phyloP scores from a whole-genome alignment of 2,797 vertebrate species.

The Gymnoscopelus braueri region DNA sequence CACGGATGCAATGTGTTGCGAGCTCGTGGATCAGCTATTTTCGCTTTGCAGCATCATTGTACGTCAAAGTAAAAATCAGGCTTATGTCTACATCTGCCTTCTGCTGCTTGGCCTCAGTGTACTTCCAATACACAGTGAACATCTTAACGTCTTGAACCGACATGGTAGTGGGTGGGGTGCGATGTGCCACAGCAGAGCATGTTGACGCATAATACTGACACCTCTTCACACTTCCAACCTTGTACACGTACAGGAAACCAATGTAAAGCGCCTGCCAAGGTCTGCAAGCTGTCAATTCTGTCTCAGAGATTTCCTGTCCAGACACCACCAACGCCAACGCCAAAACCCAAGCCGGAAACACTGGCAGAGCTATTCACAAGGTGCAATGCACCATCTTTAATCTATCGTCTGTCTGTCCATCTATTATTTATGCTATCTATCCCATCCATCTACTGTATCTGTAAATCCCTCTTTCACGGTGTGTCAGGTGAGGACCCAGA shows the following conservation, averaged over 20 bases:
- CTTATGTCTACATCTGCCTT: background rate
- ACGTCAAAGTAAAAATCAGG: background rate
- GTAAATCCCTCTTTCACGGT: no score
- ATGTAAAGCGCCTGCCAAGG: constrained; percentile 42
- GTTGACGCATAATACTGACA: constrained; percentile 18
- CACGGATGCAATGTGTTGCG: no score
- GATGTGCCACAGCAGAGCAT: constrained; percentile 18
- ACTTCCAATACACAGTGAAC: background rate
- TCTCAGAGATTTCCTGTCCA: constrained; percentile 19
- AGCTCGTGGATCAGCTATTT: no score
- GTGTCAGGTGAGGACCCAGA: no score
- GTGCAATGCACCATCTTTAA: background rate
- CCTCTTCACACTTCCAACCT: constrained; percentile 33
- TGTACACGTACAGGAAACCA: constrained; percentile 34
- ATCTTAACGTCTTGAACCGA: background rate
- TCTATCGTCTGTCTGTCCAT: no score
- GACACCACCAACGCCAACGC: constrained; percentile 1
- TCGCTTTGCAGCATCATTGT: background rate
- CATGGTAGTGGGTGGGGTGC: background rate
- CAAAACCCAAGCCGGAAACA: constrained; percentile 21
- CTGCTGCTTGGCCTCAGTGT: background rate
- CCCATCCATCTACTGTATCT: no score
- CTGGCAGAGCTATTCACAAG: constrained; percentile 12
- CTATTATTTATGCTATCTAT: no score
- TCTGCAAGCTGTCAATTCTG: constrained; percentile 39